Evolutionary conservation across 2,888 invertebrate species (phyloP).

Genomic region (Atethmia centrago): DNA sequence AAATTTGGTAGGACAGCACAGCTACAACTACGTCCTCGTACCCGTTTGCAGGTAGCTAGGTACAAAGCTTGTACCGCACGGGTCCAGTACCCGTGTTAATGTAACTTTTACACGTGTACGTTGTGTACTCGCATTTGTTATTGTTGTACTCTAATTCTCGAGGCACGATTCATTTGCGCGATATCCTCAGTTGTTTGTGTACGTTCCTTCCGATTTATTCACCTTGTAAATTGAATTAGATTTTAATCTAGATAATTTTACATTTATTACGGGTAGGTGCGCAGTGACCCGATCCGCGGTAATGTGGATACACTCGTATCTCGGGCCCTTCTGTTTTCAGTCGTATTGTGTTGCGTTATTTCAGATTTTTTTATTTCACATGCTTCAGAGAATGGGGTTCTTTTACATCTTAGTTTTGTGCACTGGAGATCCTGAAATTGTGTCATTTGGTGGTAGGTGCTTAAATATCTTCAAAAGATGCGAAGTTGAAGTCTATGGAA

Average conservation of each 20-base stretch:
- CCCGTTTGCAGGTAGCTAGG: neutral
- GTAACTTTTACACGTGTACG: neutral
- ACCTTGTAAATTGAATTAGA: slow-evolving; percentile 47
- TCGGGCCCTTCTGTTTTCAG: neutral
- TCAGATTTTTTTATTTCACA: slow-evolving; percentile 27
- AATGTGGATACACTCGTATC: slow-evolving; percentile 11
- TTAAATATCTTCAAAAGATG: neutral
- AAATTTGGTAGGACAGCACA: neutral
- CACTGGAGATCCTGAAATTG: neutral
- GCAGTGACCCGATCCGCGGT: neutral
- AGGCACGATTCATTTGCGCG: slow-evolving; percentile 32
- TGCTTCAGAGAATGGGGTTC: neutral
- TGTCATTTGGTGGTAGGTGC: neutral
- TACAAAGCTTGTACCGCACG: neutral
- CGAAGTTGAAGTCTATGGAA: neutral
- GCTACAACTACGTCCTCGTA: neutral
- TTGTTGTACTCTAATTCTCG: slow-evolving; percentile 8
- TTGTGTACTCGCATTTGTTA: slow-evolving; percentile 13
- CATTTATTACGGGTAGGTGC: slow-evolving; percentile 20
- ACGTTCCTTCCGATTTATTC: slow-evolving; percentile 39
- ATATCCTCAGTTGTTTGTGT: slow-evolving; percentile 39
- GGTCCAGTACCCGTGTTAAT: neutral
- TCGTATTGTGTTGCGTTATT: slow-evolving; percentile 34
- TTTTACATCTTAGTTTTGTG: slow-evolving; percentile 8
- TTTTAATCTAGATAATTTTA: slow-evolving; percentile 55